phyloP scores from a whole-genome alignment of 2,888 invertebrate genomes.

The Malachius bipustulatus region DNA sequence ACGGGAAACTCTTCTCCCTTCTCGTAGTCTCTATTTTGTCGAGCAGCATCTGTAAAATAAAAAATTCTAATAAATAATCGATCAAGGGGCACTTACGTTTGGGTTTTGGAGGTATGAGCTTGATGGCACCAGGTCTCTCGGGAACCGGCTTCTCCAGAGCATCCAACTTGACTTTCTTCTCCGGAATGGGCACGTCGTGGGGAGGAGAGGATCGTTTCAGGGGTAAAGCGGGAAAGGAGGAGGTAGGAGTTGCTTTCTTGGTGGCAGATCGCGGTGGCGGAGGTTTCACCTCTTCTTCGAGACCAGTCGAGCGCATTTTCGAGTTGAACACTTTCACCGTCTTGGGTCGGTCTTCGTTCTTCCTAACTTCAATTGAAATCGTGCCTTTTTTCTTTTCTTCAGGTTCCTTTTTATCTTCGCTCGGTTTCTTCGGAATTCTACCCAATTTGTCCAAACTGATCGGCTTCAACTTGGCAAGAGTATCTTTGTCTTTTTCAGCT shows the following conservation, averaged over 20 bases:
- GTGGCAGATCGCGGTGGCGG: slow-evolving; percentile 62
- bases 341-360: slow-evolving; percentile 62
- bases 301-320: slow-evolving; percentile 82
- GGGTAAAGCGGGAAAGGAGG: slow-evolving; percentile 33
- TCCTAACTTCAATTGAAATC: slow-evolving; percentile 70
- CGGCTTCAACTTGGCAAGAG: slow-evolving; percentile 52
- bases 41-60: slow-evolving; percentile 22
- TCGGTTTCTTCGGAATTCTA: slow-evolving; percentile 61
- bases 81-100: slow-evolving; percentile 65
- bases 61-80: slow-evolving; percentile 20
- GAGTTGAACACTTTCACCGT: slow-evolving; percentile 87
- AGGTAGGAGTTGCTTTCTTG: slow-evolving; percentile 45
- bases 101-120: slow-evolving; percentile 76
- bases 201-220: slow-evolving; percentile 35
- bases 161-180: slow-evolving; percentile 65
- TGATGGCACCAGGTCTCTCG: slow-evolving; percentile 71
- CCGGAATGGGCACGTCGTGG: slow-evolving; percentile 39
- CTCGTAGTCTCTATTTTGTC: too few relatives aligned
- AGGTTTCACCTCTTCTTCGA: slow-evolving; percentile 80
- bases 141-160: slow-evolving; percentile 32
- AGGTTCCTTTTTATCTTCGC: slow-evolving; percentile 23
- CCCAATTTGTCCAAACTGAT: slow-evolving; percentile 62
- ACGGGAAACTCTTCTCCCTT: too few relatives aligned
- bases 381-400: slow-evolving; percentile 53
- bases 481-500: slow-evolving; percentile 56